These are phyloP conservation scores for Gadus macrocephalus DNA, from an alignment of 2,113 vertebrate genomes.

Conservation along the genomic window DNA sequence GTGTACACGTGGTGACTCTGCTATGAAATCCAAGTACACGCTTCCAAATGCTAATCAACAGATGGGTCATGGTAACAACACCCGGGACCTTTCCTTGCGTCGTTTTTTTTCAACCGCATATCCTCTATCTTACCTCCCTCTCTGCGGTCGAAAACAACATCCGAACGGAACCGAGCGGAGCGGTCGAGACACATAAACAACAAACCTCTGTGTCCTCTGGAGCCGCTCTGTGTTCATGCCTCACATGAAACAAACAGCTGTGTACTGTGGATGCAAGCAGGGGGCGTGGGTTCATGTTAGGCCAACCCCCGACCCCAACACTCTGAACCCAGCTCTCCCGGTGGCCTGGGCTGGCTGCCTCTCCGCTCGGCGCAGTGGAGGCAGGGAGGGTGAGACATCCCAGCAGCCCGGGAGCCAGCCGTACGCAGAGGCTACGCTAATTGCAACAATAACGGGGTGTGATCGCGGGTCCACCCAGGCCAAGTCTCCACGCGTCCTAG, in stretches of 20 bases:
- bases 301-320: constrained; percentile 6
- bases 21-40: no score
- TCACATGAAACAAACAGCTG: constrained; percentile 66
- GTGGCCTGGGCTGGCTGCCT: constrained; percentile 48
- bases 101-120: no score
- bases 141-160: constrained; percentile 46
- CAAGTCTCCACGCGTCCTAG: constrained; percentile 52
- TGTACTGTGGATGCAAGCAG: constrained; percentile 44
- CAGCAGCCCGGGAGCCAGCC: constrained; percentile 47
- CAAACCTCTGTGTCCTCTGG: background rate
- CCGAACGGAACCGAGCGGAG: constrained; percentile 2
- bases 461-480: constrained; percentile 61
- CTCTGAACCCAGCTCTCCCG: constrained; percentile 18
- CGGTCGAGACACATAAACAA: no score
- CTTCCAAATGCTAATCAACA: no score
- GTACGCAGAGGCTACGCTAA: constrained; percentile 55
- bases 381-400: constrained; percentile 60
- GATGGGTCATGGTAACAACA: no score
- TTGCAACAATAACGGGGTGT: constrained; percentile 71
- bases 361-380: constrained; percentile 57
- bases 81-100: no score
- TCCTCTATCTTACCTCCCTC: background rate
- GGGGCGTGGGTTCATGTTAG: constrained; percentile 42
- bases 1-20: no score
- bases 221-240: constrained; percentile 30